Conservation (phyloP, 2,113 vertebrate genomes). For the Theristicus caerulescens region DNA sequence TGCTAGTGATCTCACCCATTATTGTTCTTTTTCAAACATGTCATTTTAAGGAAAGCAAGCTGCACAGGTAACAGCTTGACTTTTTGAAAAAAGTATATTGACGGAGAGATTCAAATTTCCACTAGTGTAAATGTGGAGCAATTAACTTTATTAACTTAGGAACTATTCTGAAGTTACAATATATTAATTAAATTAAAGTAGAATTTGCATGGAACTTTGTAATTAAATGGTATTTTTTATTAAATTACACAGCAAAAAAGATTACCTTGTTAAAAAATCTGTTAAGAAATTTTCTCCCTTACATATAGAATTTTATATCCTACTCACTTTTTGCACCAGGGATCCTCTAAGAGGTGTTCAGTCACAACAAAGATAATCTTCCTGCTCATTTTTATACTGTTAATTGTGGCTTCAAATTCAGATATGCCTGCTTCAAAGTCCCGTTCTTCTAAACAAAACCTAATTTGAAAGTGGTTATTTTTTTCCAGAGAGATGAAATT, state of each 20-base stretch:
- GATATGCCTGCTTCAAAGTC: constrained; percentile 83
- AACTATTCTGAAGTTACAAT: background rate
- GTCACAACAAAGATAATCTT: constrained; percentile 93
- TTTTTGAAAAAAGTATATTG: background rate
- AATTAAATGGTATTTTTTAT: background rate
- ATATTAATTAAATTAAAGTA: background rate
- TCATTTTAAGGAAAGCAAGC: background rate
- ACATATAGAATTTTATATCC: background rate
- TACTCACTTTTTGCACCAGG: constrained; percentile 87
- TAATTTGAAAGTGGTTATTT: constrained; percentile 55
- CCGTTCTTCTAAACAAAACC: constrained; percentile 88
- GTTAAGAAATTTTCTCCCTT: background rate
- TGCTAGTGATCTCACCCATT: background rate
- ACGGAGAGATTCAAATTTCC: background rate
- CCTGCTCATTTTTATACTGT: constrained; percentile 84
- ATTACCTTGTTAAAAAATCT: background rate
- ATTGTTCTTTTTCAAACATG: background rate
- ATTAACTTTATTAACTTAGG: background rate
- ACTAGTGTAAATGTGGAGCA: background rate
- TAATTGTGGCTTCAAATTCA: constrained; percentile 80
- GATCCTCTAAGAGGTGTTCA: constrained; percentile 84
- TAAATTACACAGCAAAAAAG: background rate
- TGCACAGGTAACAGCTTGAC: background rate
- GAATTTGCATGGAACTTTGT: background rate
- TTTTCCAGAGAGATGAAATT: constrained; percentile 82